Base-by-base conservation (phyloP, 2,113 vertebrate species). In the Ptyas mucosa region DNA sequence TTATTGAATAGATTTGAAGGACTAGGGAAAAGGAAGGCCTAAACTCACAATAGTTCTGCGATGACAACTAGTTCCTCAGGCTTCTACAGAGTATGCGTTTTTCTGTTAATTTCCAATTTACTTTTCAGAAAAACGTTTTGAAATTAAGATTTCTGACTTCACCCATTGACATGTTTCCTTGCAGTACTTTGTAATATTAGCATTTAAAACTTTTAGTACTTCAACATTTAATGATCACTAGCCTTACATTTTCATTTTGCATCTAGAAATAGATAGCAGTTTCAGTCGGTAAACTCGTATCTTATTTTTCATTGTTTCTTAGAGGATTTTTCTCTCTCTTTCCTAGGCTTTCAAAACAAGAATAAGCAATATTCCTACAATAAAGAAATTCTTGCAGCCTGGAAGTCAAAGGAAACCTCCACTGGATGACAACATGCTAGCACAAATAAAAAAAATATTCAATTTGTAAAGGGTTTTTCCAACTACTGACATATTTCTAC, bases 311-410 rank as follows among this genome's bases (percentile, higher is more conserved):
- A 0, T 88, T 5, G 9, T 12, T 91, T 54, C 12, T 69, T n/a
- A 69, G 5, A n/a, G 12, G 64, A 69, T n/a, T 69, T 95, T 96
- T 61, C 14, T 92, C 12, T 14, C 43, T 96, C 91, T 75, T 92
- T 3, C 95, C 90, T 96, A 99, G 99, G 96, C 97, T 90, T 99
- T 99, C 95, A 98, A 99, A 97, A 97, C 95, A 58, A 98, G 97
- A 96, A 98, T 97, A 96, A 98, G 95, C 54, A 95, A 51, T 34
- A 94, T 98, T 26, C 97, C 98, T 2, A 98, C 97, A 39, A 98
- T 99, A 95, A 96, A 96, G 52, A 98, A 97, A 94, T 99, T 99
- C 96, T 95, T 99, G 95, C 97, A 98, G 95, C 98, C 98, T 5
- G 98, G 98, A 87, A 99, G 99, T 96, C 97, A 98, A 95, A 98